Conservation (phyloP, 2,888 invertebrate species). For the Ophonus ardosiacus region DNA sequence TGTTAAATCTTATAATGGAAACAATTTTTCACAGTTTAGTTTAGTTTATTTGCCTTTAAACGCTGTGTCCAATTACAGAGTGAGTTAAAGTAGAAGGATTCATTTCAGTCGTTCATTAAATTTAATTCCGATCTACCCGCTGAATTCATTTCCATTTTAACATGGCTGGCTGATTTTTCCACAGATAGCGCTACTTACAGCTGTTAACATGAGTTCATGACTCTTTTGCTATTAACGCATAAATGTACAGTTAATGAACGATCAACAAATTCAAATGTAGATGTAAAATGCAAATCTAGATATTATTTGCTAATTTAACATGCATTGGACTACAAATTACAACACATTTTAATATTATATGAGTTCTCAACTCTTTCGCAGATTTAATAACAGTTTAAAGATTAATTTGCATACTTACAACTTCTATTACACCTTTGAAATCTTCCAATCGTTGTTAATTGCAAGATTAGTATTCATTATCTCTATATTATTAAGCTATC, state of each 20-base stretch:
- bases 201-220: constrained; percentile 36
- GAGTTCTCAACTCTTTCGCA: neutral
- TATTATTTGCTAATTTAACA: neutral
- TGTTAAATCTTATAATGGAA: neutral
- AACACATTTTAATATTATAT: neutral
- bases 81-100: neutral
- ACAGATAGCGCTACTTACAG: constrained; percentile 19
- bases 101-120: constrained; percentile 18
- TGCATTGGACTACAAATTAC: neutral
- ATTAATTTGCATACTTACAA: too few relatives aligned
- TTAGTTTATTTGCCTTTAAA: neutral
- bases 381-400: too few relatives aligned
- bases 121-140: constrained; percentile 16
- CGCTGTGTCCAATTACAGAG: constrained; percentile 17
- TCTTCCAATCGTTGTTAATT: too few relatives aligned
- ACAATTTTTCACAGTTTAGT: constrained; percentile 7
- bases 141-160: constrained; percentile 41
- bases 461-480: too few relatives aligned
- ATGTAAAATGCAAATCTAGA: neutral
- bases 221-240: neutral
- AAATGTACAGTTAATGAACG: neutral
- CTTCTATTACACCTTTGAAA: too few relatives aligned
- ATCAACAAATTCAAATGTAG: constrained; percentile 12
- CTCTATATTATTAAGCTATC: too few relatives aligned
- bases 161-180: constrained; percentile 6